These are phyloP conservation scores for Ypsolopha scabrella DNA, from an alignment of 2,888 invertebrate genomes.

Conservation along the genomic window DNA sequence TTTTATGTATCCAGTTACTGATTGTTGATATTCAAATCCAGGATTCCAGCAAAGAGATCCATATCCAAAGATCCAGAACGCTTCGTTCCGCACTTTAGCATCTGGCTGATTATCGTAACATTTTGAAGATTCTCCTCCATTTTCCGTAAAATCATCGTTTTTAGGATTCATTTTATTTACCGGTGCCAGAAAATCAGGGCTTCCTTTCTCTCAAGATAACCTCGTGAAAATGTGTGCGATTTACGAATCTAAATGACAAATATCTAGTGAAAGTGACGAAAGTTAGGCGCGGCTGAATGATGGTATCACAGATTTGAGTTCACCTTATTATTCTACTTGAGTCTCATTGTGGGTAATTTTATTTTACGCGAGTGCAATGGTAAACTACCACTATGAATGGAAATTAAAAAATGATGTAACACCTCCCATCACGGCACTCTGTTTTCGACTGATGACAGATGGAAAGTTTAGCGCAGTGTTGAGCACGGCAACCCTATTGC, in stretches of 20 bases:
- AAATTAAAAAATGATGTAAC: slow-evolving; percentile 17
- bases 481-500: neutral
- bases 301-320: slow-evolving; percentile 29
- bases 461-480: neutral
- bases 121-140: neutral
- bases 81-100: slow-evolving; percentile 40
- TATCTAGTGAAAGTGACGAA: slow-evolving; percentile 26
- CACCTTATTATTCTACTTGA: slow-evolving; percentile 39
- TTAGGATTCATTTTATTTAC: neutral
- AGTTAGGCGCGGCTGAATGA: slow-evolving; percentile 22
- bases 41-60: slow-evolving; percentile 97
- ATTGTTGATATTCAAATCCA: slow-evolving; percentile 87
- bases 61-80: slow-evolving; percentile 94
- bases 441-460: slow-evolving; percentile 21
- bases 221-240: slow-evolving; percentile 11
- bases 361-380: slow-evolving; percentile 26
- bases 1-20: slow-evolving; percentile 83
- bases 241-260: slow-evolving; percentile 21
- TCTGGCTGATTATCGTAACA: slow-evolving; percentile 16
- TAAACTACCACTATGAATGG: slow-evolving; percentile 27
- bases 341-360: slow-evolving; percentile 43
- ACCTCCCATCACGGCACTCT: slow-evolving; percentile 28
- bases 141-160: neutral
- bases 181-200: neutral
- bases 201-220: slow-evolving; percentile 3